Conservation (phyloP, 2,888 invertebrate species). For the Minunthozetes semirufus region DNA sequence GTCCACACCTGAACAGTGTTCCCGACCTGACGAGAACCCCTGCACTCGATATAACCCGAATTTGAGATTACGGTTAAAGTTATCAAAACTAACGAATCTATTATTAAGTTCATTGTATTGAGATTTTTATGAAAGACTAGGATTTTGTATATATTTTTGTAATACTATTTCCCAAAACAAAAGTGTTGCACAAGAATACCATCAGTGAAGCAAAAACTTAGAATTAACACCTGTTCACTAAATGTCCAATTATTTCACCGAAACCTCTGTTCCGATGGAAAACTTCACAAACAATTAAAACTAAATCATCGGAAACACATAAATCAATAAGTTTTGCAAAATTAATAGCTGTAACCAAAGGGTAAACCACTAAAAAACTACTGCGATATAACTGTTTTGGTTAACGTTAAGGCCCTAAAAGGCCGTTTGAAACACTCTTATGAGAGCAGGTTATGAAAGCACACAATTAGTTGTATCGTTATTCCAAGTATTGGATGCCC, state of each 20-base stretch:
- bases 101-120: neutral
- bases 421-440: conserved; percentile 8
- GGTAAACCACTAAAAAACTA: conserved; percentile 2
- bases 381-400: neutral
- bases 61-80: neutral
- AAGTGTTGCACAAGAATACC: neutral
- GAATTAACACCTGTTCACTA: conserved; percentile 24
- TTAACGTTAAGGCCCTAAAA: conserved; percentile 12
- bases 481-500: neutral
- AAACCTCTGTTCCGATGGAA: neutral
- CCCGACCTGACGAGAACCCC: neutral
- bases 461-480: conserved; percentile 8
- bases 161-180: neutral
- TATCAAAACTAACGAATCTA: neutral
- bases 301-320: conserved; percentile 1
- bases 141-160: neutral
- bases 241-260: neutral
- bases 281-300: neutral
- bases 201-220: neutral
- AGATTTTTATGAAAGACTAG: conserved; percentile 13
- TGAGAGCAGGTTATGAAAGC: conserved; percentile 18
- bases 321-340: neutral
- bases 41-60: conserved; percentile 4
- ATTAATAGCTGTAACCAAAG: neutral
- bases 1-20: conserved; percentile 31